Conservation (phyloP, 2,888 invertebrate species). For the Gandaritis pyraliata region DNA sequence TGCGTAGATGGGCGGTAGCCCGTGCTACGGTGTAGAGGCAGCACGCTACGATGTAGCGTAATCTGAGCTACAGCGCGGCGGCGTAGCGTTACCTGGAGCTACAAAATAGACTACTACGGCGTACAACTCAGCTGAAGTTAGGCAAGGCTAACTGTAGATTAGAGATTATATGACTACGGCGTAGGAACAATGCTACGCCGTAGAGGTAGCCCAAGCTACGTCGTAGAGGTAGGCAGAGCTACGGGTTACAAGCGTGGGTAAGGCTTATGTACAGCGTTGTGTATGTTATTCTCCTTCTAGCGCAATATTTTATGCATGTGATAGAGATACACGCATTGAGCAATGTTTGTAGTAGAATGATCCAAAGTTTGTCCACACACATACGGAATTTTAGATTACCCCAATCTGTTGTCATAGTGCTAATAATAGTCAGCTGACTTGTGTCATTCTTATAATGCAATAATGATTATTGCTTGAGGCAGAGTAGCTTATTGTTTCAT, state of each 20-base stretch:
- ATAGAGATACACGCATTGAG: no score
- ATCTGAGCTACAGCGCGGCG: background rate
- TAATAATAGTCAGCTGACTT: slow-evolving; percentile 11
- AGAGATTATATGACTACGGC: no score
- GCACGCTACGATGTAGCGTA: background rate
- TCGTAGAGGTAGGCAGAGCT: slow-evolving; percentile 7
- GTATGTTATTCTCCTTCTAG: no score
- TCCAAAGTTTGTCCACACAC: background rate
- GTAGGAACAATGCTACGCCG: slow-evolving; percentile 2
- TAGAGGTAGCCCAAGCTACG: background rate
- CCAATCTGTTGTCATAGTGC: background rate
- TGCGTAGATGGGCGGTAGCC: background rate
- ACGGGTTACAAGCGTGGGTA: background rate
- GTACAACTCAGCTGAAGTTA: no score
- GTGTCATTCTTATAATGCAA: slow-evolving; percentile 12
- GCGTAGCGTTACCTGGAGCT: background rate
- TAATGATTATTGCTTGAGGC: slow-evolving; percentile 15
- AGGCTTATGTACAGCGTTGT: background rate
- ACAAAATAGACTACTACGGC: no score
- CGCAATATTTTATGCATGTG: no score
- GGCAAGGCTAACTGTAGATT: no score
- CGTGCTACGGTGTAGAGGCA: slow-evolving; percentile 1
- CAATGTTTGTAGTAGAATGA: no score
- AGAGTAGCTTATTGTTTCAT: slow-evolving; percentile 11
- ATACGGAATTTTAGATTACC: background rate